phyloP scores from a whole-genome alignment of 2,113 vertebrate genomes.

The Hippolais icterina region DNA sequence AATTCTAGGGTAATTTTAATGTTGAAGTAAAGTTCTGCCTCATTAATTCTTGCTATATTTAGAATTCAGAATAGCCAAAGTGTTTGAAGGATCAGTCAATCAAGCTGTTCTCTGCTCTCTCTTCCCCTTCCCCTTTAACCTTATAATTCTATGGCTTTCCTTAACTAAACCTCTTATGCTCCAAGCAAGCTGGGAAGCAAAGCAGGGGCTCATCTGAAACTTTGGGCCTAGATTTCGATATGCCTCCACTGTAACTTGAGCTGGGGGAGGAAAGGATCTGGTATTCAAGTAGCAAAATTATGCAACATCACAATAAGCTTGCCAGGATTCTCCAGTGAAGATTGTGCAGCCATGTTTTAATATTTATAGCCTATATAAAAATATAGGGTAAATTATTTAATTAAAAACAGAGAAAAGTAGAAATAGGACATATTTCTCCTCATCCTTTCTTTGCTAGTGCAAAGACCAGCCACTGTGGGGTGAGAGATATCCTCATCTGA shows the following conservation, averaged over 20 bases:
- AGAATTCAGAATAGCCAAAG: not conserved
- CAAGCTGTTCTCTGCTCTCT: not conserved
- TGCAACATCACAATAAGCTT: not conserved
- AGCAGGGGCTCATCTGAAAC: not conserved
- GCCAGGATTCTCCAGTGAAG: not conserved
- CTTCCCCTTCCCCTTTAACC: not conserved
- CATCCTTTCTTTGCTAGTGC: not conserved
- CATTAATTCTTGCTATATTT: not conserved
- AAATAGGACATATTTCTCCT: not conserved
- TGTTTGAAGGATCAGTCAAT: not conserved
- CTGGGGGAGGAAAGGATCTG: not conserved
- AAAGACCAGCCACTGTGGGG: not conserved
- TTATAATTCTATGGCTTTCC: not conserved
- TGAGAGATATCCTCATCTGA: not conserved
- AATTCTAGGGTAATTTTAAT: not conserved
- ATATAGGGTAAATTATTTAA: not conserved
- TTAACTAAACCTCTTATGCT: not conserved
- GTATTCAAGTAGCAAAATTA: not conserved
- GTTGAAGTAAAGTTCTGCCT: not conserved
- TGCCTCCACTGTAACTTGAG: not conserved
- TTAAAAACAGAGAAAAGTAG: not conserved
- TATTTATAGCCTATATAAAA: slow-evolving; percentile 14
- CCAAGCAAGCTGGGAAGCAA: not conserved
- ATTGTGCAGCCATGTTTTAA: not conserved
- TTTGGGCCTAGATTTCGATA: not conserved